Evolutionary conservation across 2,797 vertebrate genomes (phyloP), one percentile per base, ranked within the genome.

Genomic region (Arctocebus calabarensis): DNA sequence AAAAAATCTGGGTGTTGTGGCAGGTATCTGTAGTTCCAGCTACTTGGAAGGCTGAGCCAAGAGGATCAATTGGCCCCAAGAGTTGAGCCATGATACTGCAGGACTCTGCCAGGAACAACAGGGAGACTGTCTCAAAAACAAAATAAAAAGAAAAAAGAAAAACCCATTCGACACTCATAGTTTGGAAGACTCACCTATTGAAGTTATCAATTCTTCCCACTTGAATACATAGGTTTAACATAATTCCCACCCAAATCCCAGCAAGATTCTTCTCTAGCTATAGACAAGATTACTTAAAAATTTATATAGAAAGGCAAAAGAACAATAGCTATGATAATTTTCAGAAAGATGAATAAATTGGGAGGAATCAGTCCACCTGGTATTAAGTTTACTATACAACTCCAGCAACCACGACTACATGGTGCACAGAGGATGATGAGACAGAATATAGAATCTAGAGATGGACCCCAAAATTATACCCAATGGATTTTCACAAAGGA

Each of bases 351-450:
- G 61, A 75, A 25, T 5, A 4, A 14, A 14, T 0, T 13, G 34
- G 27, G 57, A 57, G 32, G 17, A n/a, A 4, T 5, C 17, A 40
- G 57, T 43, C 11, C 4, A 17, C 7, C 7, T 0, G 0, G 22
- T 1, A 11, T 3, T 7, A 14, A 77, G n/a, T 37, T 19, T 1
- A 13, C 34, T 7, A 0, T 2, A 5, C 0, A 23, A n/a, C 37
- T 40, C 17, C 1, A 16, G 64, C 13, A 1, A 52, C 25, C 17
- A 77, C 40, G 43, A 12, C 2, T 8, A 3, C 0, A 9, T 0
- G 43, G 61, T 0, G 4, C n/a, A 45, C 25, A 32, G 4, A 71
- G 32, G 9, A 14, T 52, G 1, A 22, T 2, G 70, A 57, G 34
- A 37, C 43, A 43, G 77, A 79, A 17, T 1, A 32, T 6, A n/a